Evolutionary conservation across 2,113 vertebrate genomes (phyloP).

Genomic region (Mormoops blainvillei): DNA sequence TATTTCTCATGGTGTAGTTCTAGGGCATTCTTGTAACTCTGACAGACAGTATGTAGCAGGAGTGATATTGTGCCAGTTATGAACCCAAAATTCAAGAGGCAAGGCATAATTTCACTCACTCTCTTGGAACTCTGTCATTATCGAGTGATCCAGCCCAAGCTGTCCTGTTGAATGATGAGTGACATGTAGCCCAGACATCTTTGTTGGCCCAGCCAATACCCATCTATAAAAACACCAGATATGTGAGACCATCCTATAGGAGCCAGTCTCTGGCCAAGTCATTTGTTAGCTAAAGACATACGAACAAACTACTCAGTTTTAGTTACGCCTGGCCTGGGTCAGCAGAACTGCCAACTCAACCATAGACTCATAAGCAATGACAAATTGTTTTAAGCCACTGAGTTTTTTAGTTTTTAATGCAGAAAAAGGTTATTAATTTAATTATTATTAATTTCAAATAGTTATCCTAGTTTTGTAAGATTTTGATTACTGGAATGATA

Average conservation of each 20-base stretch:
- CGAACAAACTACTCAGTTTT: neutral
- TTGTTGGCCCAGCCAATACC: neutral
- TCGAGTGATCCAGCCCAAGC: neutral
- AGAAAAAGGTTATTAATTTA: neutral
- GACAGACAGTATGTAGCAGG: neutral
- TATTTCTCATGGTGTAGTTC: neutral
- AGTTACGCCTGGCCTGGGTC: neutral
- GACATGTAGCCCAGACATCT: neutral
- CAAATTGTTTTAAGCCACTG: neutral
- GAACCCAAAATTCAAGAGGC: neutral
- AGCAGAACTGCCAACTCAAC: neutral
- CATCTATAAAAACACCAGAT: neutral
- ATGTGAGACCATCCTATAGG: neutral
- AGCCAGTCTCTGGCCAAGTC: neutral
- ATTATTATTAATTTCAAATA: too few species aligned
- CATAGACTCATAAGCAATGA: neutral
- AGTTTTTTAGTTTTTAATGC: neutral
- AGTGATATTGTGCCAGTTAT: neutral
- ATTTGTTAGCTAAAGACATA: neutral
- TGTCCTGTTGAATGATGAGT: neutral
- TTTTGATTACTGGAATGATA: neutral
- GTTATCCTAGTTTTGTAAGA: neutral
- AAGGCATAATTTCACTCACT: neutral
- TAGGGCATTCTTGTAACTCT: neutral
- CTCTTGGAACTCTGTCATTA: neutral